Evolutionary conservation across 2,797 vertebrate species (phyloP).

Genomic region (Tympanoctomys barrerae): DNA sequence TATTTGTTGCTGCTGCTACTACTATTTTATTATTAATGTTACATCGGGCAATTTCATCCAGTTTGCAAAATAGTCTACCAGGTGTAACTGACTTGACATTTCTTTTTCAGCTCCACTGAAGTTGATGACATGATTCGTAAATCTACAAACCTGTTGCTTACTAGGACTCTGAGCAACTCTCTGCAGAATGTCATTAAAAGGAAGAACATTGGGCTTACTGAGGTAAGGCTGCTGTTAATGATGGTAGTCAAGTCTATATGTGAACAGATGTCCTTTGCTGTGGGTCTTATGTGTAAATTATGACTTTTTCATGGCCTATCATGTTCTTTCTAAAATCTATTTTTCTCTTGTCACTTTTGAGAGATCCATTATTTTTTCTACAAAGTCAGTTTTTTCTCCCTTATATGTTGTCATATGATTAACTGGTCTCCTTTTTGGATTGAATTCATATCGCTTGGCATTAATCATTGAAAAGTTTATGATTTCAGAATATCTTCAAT

Average conservation of each 20-base stretch:
- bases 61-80: background rate
- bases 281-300: background rate
- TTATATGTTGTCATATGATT: conserved; percentile 46
- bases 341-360: background rate
- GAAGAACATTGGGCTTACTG: conserved; percentile 96
- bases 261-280: background rate
- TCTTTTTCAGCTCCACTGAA: conserved; percentile 93
- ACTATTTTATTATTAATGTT: background rate
- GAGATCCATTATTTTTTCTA: conserved; percentile 18
- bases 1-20: background rate
- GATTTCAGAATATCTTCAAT: background rate
- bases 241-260: background rate
- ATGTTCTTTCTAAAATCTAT: conserved; percentile 14
- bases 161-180: conserved; percentile 95
- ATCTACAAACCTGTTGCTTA: conserved; percentile 96
- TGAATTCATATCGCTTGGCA: conserved; percentile 22
- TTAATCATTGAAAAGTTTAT: background rate
- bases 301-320: background rate
- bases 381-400: background rate
- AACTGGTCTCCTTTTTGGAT: conserved; percentile 23
- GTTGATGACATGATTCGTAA: conserved; percentile 99
- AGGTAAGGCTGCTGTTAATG: conserved; percentile 88
- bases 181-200: conserved; percentile 97
- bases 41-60: background rate
- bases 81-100: background rate